Evolutionary conservation across 2,888 invertebrate genomes (phyloP).

Genomic region (Mactromeris polynyma): DNA sequence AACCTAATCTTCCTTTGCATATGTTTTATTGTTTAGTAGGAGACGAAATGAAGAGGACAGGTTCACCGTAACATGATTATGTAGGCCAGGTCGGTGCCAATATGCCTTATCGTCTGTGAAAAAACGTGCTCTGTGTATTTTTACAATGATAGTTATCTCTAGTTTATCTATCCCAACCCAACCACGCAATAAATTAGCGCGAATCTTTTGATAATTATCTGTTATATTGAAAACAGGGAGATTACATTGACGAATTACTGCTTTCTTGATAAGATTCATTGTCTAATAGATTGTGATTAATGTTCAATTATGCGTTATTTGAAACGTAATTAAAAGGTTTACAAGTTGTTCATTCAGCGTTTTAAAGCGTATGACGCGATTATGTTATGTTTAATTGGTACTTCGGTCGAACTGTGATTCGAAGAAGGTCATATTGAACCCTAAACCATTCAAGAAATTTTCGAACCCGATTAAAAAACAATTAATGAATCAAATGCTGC

Average conservation of each 20-base stretch:
- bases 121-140: background rate
- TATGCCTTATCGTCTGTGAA: background rate
- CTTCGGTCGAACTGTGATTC: too few relatives aligned
- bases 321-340: too few relatives aligned
- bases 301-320: background rate
- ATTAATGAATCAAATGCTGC: too few relatives aligned
- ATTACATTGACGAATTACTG: background rate
- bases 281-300: background rate
- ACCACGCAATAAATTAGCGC: background rate
- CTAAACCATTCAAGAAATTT: too few relatives aligned
- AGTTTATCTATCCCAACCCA: background rate
- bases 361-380: too few relatives aligned
- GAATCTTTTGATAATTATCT: background rate
- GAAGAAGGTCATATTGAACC: too few relatives aligned
- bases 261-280: background rate
- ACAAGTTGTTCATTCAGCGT: too few relatives aligned
- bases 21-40: background rate
- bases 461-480: too few relatives aligned
- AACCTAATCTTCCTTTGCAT: background rate
- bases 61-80: background rate
- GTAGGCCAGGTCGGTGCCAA: background rate
- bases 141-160: background rate
- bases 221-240: background rate
- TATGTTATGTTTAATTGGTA: too few relatives aligned
- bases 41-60: background rate